Conservation (phyloP, 1,140 invertebrate genomes). For the Atta texana region DNA sequence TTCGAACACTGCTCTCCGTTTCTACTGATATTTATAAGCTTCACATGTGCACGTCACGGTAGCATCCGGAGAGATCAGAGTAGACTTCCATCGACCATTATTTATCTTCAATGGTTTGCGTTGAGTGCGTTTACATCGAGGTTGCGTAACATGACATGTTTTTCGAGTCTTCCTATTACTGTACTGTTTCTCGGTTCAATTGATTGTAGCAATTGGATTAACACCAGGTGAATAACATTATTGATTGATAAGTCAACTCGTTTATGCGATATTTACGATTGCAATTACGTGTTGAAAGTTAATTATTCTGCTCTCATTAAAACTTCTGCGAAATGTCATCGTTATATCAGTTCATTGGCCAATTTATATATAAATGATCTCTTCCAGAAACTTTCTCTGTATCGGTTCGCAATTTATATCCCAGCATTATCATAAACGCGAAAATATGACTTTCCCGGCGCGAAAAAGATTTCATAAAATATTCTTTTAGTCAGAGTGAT, state of each 20-base stretch:
- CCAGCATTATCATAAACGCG: not conserved
- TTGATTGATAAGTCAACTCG: constrained; percentile 14
- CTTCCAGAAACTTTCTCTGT: not conserved
- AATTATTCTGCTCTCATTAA: not conserved
- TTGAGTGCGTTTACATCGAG: constrained; percentile 46
- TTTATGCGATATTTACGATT: not conserved
- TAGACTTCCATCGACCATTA: not conserved
- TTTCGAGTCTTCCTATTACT: not conserved
- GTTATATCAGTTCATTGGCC: not conserved
- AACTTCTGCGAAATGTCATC: constrained; percentile 6
- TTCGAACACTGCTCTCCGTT: not conserved
- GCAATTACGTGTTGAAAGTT: not conserved
- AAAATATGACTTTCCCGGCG: not conserved
- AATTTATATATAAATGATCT: constrained; percentile 10
- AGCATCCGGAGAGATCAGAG: not conserved
- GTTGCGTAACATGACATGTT: constrained; percentile 28
- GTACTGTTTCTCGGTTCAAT: not conserved
- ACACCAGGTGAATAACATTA: constrained; percentile 11
- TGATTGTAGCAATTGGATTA: not conserved
- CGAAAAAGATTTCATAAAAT: not conserved
- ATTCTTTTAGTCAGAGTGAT: not conserved
- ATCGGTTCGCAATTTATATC: constrained; percentile 14
- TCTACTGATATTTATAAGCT: constrained; percentile 21
- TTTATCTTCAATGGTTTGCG: constrained; percentile 34
- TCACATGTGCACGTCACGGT: not conserved